Percentiles rank a stretch among this genome's conserved stretches.
phyloP scores from a whole-genome alignment of 2,113 vertebrate genomes.

The Lepus timidus region DNA sequence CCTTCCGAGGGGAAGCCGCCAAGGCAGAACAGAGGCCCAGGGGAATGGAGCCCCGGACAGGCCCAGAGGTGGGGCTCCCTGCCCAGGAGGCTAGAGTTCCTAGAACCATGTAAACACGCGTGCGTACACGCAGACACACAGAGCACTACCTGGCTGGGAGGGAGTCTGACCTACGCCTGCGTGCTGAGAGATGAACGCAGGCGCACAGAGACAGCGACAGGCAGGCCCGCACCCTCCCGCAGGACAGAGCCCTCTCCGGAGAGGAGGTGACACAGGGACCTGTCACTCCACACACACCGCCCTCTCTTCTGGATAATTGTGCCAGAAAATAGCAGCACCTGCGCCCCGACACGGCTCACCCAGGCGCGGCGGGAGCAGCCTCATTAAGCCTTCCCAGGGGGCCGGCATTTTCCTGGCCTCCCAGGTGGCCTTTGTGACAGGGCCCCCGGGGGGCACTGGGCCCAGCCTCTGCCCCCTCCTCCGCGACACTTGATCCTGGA shows the following conservation, averaged over 20 bases:
- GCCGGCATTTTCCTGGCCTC: constrained; percentile 66
- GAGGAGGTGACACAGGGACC: fast-evolving
- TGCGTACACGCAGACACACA: neutral
- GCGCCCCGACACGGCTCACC: neutral
- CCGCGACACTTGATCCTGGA: neutral
- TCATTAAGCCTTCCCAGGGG: constrained; percentile 71
- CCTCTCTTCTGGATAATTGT: constrained; percentile 49
- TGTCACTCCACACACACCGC: neutral
- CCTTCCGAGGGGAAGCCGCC: neutral
- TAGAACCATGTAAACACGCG: neutral
- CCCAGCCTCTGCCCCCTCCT: neutral
- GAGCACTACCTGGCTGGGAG: fast-evolving
- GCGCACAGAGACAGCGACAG: neutral
- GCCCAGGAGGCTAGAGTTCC: neutral
- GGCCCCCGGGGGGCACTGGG: neutral
- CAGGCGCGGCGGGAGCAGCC: fast-evolving
- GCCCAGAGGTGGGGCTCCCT: fast-evolving
- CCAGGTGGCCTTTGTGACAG: constrained; percentile 39
- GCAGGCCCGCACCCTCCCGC: neutral
- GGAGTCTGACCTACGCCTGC: neutral
- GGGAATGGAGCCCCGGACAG: fast-evolving
- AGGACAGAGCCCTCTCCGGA: fast-evolving
- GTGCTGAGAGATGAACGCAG: neutral
- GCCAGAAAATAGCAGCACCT: constrained; percentile 61
- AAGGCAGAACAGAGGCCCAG: fast-evolving